phyloP scores from a whole-genome alignment of 2,888 invertebrate species.

The Schizaphis graminum region DNA sequence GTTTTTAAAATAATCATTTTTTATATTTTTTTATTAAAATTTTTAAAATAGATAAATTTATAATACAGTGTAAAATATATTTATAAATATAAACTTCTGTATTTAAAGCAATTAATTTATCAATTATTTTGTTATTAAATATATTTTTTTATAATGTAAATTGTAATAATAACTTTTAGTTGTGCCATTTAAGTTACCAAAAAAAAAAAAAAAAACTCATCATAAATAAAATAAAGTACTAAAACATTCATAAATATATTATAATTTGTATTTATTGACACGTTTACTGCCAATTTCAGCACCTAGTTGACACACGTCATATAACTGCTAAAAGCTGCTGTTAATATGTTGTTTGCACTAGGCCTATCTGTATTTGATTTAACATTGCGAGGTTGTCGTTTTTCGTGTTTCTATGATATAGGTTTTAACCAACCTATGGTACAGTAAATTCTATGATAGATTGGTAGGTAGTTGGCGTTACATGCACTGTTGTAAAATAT shows the following conservation, averaged over 20 bases:
- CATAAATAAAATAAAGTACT: background rate
- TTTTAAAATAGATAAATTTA: background rate
- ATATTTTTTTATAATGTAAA: background rate
- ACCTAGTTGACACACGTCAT: too few relatives aligned
- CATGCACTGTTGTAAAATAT: too few relatives aligned
- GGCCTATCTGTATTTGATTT: too few relatives aligned
- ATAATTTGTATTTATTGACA: background rate
- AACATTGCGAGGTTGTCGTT: too few relatives aligned
- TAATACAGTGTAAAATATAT: background rate
- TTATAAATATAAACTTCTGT: background rate
- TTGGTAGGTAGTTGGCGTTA: too few relatives aligned
- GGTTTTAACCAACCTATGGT: too few relatives aligned
- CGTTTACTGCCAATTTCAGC: too few relatives aligned
- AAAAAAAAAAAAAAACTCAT: background rate
- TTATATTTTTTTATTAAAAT: background rate
- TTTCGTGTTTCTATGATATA: too few relatives aligned
- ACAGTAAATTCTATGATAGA: too few relatives aligned
- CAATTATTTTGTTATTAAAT: background rate
- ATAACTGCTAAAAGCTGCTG: too few relatives aligned
- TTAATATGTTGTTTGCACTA: too few relatives aligned
- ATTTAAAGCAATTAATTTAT: background rate
- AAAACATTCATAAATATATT: background rate
- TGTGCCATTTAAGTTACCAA: background rate
- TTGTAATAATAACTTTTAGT: background rate
- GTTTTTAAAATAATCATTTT: too few relatives aligned